phyloP scores from a whole-genome alignment of 2,113 vertebrate species.

The Microcebus ravelobensis region DNA sequence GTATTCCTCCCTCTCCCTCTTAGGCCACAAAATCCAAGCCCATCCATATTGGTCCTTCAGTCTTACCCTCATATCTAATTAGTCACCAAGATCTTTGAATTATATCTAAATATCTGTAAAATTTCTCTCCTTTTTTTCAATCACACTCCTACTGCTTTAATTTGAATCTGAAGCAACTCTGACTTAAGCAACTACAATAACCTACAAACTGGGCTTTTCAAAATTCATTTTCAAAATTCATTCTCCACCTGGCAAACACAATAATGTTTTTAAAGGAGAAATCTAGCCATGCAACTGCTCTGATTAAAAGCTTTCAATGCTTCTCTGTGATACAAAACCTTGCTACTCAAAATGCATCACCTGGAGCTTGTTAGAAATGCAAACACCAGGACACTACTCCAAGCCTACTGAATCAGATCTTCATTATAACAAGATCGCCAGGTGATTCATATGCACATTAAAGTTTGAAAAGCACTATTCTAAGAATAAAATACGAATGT shows the following conservation, averaged over 20 bases:
- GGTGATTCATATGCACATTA: neutral
- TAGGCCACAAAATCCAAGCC: neutral
- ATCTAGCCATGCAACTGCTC: neutral
- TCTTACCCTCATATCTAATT: neutral
- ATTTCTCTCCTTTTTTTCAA: neutral
- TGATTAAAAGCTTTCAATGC: neutral
- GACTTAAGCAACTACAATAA: slow-evolving; percentile 17
- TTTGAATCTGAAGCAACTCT: neutral
- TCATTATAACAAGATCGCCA: neutral
- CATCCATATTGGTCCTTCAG: neutral
- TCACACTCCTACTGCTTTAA: neutral
- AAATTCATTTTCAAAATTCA: neutral
- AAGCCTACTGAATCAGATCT: neutral
- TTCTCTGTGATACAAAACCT: neutral
- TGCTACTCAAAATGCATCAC: neutral
- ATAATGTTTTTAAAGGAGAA: neutral
- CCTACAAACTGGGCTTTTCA: neutral
- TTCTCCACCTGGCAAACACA: neutral
- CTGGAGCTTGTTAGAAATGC: neutral
- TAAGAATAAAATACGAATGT: neutral
- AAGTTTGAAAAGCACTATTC: neutral
- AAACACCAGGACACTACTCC: neutral
- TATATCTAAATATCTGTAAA: neutral
- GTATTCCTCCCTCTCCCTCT: neutral
- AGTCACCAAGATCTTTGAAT: neutral